Conservation (phyloP, 2,888 invertebrate species). For the Euplexia lucipara region DNA sequence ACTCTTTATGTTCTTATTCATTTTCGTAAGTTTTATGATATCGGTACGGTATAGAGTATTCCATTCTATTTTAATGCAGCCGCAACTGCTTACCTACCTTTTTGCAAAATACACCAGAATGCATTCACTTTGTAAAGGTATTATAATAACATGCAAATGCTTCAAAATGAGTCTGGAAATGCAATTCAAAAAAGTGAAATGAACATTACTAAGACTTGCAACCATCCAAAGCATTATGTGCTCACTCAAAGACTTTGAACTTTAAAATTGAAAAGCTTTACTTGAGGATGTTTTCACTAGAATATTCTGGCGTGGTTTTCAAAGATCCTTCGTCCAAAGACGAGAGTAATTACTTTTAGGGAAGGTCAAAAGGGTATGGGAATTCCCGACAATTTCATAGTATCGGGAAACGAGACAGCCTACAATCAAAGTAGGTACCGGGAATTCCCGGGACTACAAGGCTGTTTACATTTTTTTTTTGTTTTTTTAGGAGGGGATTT, state of each 20-base stretch:
- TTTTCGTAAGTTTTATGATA: too few species aligned
- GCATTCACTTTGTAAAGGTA: constrained; percentile 27
- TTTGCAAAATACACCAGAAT: constrained; percentile 21
- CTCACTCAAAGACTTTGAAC: constrained; percentile 48
- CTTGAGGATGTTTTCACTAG: constrained; percentile 36
- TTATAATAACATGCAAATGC: constrained; percentile 46
- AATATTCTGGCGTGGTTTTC: constrained; percentile 30
- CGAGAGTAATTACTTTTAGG: constrained; percentile 40
- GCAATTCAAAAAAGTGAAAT: constrained; percentile 19
- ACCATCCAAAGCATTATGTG: constrained; percentile 30
- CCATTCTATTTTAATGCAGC: too few species aligned
- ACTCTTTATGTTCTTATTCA: too few species aligned
- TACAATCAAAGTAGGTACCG: too few species aligned
- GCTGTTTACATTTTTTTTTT: too few species aligned
- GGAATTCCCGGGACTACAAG: too few species aligned
- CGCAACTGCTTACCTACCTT: too few species aligned
- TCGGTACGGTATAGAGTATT: too few species aligned
- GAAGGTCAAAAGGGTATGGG: too few species aligned
- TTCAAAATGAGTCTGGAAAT: constrained; percentile 36
- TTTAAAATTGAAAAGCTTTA: constrained; percentile 55
- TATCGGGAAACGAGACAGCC: too few species aligned
- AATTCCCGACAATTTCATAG: too few species aligned
- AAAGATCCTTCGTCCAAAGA: constrained; percentile 8
- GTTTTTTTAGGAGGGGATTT: too few species aligned
- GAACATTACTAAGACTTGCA: constrained; percentile 35